Evolutionary conservation across 2,888 invertebrate genomes (phyloP).

Genomic region (Actias luna): DNA sequence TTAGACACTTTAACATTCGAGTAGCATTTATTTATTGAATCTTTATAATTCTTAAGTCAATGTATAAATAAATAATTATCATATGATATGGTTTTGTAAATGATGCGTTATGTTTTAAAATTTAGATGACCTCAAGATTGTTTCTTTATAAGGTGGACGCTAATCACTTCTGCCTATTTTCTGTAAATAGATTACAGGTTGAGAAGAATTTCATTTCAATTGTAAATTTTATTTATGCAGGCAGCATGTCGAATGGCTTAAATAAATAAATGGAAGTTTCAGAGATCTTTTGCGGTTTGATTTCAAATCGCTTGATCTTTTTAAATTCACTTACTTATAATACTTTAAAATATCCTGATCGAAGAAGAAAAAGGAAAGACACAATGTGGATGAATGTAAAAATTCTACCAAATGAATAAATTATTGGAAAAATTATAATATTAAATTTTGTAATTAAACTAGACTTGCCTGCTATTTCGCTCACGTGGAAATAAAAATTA

Average conservation of each 20-base stretch:
- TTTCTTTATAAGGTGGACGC: background rate
- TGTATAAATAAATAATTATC: slow-evolving; percentile 5
- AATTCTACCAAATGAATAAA: no score
- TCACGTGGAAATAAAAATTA: no score
- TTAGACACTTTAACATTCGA: background rate
- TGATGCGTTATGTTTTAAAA: background rate
- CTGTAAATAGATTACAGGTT: background rate
- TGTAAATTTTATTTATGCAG: background rate
- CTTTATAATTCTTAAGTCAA: background rate
- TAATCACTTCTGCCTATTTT: background rate
- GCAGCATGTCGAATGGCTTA: background rate
- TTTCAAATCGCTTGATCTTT: no score
- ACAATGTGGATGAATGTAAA: no score
- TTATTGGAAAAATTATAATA: no score
- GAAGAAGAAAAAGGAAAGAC: no score
- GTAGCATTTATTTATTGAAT: background rate
- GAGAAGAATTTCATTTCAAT: background rate
- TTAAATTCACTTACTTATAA: no score
- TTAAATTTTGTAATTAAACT: no score
- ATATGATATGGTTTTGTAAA: slow-evolving; percentile 1
- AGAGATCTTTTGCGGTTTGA: background rate
- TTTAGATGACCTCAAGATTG: background rate
- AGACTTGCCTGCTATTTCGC: no score
- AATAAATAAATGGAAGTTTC: background rate
- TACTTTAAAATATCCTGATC: no score